Percentiles rank a stretch among this genome's conserved stretches.
Conservation (phyloP, 2,888 invertebrate species). For the Abrostola tripartita region DNA sequence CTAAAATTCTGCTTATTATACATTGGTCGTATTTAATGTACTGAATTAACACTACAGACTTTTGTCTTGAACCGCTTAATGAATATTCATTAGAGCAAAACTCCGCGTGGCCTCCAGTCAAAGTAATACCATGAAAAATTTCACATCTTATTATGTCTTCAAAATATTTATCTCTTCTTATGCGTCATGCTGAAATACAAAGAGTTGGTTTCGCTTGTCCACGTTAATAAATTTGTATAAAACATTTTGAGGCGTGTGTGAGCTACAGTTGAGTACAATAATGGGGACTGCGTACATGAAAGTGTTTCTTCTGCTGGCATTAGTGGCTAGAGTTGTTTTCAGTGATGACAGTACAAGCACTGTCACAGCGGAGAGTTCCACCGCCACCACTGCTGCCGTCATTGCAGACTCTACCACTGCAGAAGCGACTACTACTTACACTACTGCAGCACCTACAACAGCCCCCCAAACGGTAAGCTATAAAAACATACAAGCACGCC, state of each 20-base stretch:
- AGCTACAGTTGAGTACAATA: conserved; percentile 41
- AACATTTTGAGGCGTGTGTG: conserved; percentile 48
- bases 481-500: neutral
- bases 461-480: conserved; percentile 10
- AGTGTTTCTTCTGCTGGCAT: conserved; percentile 54
- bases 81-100: conserved; percentile 60
- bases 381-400: conserved; percentile 18
- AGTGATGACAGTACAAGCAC: conserved; percentile 56
- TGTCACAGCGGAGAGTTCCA: conserved; percentile 18
- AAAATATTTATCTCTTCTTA: conserved; percentile 29
- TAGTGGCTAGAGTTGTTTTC: conserved; percentile 49
- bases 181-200: conserved; percentile 32
- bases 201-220: conserved; percentile 46
- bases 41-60: conserved; percentile 13
- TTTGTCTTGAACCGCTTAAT: conserved; percentile 30
- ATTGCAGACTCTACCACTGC: neutral
- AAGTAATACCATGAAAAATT: conserved; percentile 51
- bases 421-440: conserved; percentile 11
- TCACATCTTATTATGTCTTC: conserved; percentile 34
- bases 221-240: conserved; percentile 36
- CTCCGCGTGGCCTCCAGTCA: conserved; percentile 44
- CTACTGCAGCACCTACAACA: neutral
- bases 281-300: conserved; percentile 59
- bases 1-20: conserved; percentile 3
- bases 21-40: conserved; percentile 2